phyloP scores from a whole-genome alignment of 2,113 vertebrate species.

The Labeo rohita region DNA sequence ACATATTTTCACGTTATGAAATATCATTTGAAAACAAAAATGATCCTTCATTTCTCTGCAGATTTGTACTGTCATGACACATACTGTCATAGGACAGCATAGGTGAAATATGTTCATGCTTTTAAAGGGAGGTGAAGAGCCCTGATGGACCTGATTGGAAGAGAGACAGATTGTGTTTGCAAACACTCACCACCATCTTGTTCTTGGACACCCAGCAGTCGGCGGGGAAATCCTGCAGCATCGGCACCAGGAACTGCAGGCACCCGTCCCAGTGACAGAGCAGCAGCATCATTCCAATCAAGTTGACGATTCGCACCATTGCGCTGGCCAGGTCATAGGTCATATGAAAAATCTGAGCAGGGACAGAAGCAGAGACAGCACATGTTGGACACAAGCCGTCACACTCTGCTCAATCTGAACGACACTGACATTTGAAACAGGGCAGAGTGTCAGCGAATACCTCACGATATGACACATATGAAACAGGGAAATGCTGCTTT shows the following conservation, averaged over 20 bases:
- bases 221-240: conserved; percentile 95
- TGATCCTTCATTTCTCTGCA: background rate
- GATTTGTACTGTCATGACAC: background rate
- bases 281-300: conserved; percentile 98
- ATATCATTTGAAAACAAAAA: too few species aligned
- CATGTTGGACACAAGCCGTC: conserved; percentile 35
- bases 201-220: conserved; percentile 99
- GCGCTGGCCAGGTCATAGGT: conserved; percentile 98
- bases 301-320: conserved; percentile 93
- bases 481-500: background rate
- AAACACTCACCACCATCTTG: conserved; percentile 93
- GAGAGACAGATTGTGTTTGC: background rate
- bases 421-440: conserved; percentile 11
- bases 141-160: background rate
- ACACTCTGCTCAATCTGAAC: background rate
- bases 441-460: background rate
- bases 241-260: conserved; percentile 97
- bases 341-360: conserved; percentile 97
- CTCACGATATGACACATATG: background rate
- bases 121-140: background rate
- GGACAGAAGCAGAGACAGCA: conserved; percentile 37
- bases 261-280: conserved; percentile 99
- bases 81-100: background rate
- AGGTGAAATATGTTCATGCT: too few species aligned
- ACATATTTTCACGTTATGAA: too few species aligned